Percentiles rank a stretch among this genome's conserved stretches.
phyloP scores from a whole-genome alignment of 1,140 invertebrate species.

The Psix sp. region DNA sequence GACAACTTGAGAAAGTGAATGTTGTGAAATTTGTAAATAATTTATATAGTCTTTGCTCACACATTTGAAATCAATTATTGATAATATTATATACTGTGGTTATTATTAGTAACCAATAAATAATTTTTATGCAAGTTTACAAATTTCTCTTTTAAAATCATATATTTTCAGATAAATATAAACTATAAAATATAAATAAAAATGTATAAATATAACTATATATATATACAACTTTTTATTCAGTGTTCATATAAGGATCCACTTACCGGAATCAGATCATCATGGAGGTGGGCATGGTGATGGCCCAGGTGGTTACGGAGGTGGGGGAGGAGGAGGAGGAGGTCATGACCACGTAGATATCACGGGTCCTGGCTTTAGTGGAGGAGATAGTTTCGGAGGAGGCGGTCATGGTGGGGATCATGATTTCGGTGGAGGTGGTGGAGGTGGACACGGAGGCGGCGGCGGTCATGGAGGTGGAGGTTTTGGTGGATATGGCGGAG shows the following conservation, averaged over 20 bases:
- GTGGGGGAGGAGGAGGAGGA: constrained; percentile 6
- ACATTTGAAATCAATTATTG: no score
- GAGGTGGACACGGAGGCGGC: background rate
- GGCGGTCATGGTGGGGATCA: background rate
- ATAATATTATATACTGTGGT: no score
- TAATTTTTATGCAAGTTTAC: no score
- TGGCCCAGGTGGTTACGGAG: constrained; percentile 6
- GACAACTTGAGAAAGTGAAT: no score
- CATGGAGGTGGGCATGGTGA: constrained; percentile 13
- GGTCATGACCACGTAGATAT: constrained; percentile 1
- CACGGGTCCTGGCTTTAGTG: constrained; percentile 5
- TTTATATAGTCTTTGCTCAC: no score
- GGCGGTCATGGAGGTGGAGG: constrained; percentile 4
- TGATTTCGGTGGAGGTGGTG: background rate
- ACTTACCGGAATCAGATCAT: constrained; percentile 66
- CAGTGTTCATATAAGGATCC: constrained; percentile 76
- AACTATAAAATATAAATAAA: no score
- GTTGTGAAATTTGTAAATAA: no score
- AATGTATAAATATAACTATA: no score
- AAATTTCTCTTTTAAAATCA: no score
- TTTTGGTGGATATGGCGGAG: constrained; percentile 12
- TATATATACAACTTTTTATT: constrained; percentile 7
- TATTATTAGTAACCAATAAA: no score
- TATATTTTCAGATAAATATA: no score
- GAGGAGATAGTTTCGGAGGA: background rate